Evolutionary conservation across 2,113 vertebrate genomes (phyloP).

Genomic region (Brienomyrus brachyistius): DNA sequence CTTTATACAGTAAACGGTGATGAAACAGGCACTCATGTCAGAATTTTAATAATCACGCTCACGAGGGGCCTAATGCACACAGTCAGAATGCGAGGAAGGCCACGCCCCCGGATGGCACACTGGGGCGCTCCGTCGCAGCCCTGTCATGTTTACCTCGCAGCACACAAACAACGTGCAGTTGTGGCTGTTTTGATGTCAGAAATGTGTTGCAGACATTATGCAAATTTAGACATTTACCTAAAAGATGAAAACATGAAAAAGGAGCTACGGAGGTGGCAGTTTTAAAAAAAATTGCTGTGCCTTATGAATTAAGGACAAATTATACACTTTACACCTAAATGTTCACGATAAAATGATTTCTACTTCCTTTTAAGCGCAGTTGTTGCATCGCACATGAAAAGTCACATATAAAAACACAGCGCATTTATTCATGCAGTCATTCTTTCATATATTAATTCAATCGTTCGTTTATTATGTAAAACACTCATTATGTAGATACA

Average conservation of each 20-base stretch:
- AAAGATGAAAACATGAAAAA: background rate
- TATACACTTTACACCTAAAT: background rate
- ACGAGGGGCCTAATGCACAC: background rate
- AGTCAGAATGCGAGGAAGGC: background rate
- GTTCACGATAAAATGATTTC: background rate
- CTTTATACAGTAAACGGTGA: background rate
- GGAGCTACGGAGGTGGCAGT: background rate
- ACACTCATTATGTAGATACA: background rate
- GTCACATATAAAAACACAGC: background rate
- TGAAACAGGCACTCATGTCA: background rate
- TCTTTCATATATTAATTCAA: background rate
- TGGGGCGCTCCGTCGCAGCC: background rate
- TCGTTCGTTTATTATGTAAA: background rate
- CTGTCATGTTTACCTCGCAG: background rate
- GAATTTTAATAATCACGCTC: background rate
- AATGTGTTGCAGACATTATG: constrained; percentile 2
- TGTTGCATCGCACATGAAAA: background rate
- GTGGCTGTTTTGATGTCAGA: background rate
- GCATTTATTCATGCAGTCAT: background rate
- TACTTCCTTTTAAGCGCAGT: background rate
- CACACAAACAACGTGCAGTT: background rate
- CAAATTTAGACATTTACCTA: background rate
- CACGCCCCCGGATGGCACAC: background rate
- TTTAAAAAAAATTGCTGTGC: background rate
- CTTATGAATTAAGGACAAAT: background rate